Percentiles rank a stretch among this genome's conserved stretches.
These are phyloP conservation scores for Pseudobourletiella spinata DNA, from an alignment of 1,140 invertebrate species.

Conservation along the genomic window DNA sequence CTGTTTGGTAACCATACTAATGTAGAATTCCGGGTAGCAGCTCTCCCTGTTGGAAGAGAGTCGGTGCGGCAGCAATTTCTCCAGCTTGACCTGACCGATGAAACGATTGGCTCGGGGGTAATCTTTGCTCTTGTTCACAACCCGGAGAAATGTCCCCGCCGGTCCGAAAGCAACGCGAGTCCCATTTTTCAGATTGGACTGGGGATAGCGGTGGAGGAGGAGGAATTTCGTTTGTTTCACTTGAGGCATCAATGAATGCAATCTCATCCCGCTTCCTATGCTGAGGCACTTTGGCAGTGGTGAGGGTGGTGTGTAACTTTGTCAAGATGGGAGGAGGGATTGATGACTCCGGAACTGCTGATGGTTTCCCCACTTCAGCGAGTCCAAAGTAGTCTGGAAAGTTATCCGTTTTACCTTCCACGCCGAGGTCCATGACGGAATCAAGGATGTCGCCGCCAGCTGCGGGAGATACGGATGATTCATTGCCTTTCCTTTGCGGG, in stretches of 20 bases:
- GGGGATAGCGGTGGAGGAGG: not conserved
- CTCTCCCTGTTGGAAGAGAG: not conserved
- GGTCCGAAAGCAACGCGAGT: conserved; percentile 12
- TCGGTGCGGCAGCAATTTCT: not conserved
- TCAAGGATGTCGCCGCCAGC: not conserved
- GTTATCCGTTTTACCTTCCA: not conserved
- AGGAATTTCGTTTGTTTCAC: not conserved
- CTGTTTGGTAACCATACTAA: not conserved
- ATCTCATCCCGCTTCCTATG: not conserved
- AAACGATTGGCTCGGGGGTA: not conserved
- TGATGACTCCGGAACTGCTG: not conserved
- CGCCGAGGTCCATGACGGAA: not conserved
- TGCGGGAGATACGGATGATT: too few species aligned
- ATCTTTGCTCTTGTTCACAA: conserved; percentile 6
- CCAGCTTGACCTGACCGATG: not conserved
- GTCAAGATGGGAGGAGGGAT: not conserved
- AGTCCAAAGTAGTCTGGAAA: conserved; percentile 6
- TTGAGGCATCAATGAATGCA: not conserved
- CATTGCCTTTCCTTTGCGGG: too few species aligned
- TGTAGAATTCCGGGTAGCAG: not conserved
- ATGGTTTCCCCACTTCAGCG: not conserved
- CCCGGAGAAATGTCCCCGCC: conserved; percentile 3
- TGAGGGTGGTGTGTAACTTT: not conserved
- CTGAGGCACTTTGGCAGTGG: not conserved
- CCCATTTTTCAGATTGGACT: not conserved